These are phyloP conservation scores for Amia ocellicauda DNA, from an alignment of 2,113 vertebrate genomes.

Conservation along the genomic window DNA sequence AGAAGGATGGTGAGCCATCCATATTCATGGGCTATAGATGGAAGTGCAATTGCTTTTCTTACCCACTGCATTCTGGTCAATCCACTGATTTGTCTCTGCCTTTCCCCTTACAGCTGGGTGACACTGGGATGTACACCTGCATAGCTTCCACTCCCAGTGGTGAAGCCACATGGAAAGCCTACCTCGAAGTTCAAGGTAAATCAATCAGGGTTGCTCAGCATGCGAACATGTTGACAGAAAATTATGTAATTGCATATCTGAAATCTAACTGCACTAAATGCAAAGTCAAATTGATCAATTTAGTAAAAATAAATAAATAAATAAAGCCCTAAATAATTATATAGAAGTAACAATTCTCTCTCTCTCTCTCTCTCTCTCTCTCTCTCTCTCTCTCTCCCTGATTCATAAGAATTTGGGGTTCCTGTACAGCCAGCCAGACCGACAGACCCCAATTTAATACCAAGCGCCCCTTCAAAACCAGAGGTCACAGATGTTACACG, in stretches of 20 bases:
- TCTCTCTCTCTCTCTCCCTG: slow-evolving; percentile 30
- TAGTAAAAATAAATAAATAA: too few species aligned
- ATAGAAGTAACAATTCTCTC: neutral
- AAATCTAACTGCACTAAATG: too few species aligned
- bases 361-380: slow-evolving; percentile 13
- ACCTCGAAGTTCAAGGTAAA: slow-evolving; percentile 93
- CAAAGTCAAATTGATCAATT: neutral
- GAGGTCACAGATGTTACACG: slow-evolving; percentile 91
- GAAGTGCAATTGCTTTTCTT: slow-evolving; percentile 52
- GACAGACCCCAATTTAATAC: slow-evolving; percentile 95
- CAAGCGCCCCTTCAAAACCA: slow-evolving; percentile 89
- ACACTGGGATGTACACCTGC: slow-evolving; percentile 91
- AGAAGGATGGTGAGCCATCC: neutral
- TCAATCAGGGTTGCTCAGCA: neutral
- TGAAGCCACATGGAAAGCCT: slow-evolving; percentile 92
- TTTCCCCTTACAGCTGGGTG: slow-evolving; percentile 73
- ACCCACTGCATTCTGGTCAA: slow-evolving; percentile 40
- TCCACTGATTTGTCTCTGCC: slow-evolving; percentile 44
- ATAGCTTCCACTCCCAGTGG: slow-evolving; percentile 91
- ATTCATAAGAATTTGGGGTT: slow-evolving; percentile 87
- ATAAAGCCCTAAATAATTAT: neutral
- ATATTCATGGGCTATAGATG: slow-evolving; percentile 8
- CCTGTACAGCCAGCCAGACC: slow-evolving; percentile 89
- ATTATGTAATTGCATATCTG: slow-evolving; percentile 24
- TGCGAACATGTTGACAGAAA: neutral